Base-by-base conservation (phyloP, 2,797 vertebrate species). In the Labroides dimidiatus region DNA sequence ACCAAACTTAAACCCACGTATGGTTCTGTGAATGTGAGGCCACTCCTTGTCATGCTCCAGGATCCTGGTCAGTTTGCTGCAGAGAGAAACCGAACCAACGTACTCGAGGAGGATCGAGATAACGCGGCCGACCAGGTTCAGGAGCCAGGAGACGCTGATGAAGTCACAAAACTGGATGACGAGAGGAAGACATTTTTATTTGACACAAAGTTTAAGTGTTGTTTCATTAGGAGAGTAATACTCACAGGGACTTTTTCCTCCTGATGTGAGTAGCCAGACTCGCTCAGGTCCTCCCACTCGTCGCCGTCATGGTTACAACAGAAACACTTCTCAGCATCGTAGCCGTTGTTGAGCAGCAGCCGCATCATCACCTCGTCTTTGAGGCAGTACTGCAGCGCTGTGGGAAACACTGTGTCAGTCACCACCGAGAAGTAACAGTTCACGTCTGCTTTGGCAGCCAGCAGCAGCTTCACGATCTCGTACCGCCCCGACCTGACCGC, bases 321-420 rank as follows among this genome's bases (percentile, higher is more conserved):
- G 71, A 86, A 86, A 30, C 78, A 86, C 33, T 24, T 70, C 17
- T 62, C 61, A 0, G 76, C 84, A 0, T 33, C 7, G 24, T 95
- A 98, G 20, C 96, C 97, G 0, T 92, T 84, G 79, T 95, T 57
- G 19, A 72, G 57, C 59, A 72, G 51, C 59, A 78, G 91, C 45
- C 95, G 90, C 90, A 97, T 93, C 96, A 98, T 97, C 15, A 89
- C 89, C 76, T 96, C 95, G 2, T 97, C 95, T 23, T 92, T 95
- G 24, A 98, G 84, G 55, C 95, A 95, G 48, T 97, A 98, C 77
- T 96, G 96, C 77, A 96, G 90, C 52, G 95, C 96, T 0, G 95
- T 96, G 78, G 96, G 96, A 60, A 98, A 99, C 68, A 90, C 90
- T 0, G 93, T 96, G 72, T 97, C 94, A 37, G 91, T 96, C 48